Evolutionary conservation across 2,113 vertebrate species (phyloP).

Genomic region (Motacilla alba): DNA sequence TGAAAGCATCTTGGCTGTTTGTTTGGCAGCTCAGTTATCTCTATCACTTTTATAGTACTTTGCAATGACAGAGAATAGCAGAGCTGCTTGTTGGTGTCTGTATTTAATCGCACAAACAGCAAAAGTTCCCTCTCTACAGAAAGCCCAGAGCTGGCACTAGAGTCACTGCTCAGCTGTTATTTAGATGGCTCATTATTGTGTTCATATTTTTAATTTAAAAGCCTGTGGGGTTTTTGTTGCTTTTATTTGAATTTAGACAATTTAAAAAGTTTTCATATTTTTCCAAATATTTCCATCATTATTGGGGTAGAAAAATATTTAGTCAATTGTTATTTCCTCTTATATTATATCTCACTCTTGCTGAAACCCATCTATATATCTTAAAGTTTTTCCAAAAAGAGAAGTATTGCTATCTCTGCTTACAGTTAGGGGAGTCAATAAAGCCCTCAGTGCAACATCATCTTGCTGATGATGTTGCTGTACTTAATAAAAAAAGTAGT

Average conservation of each 20-base stretch:
- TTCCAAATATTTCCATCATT: neutral
- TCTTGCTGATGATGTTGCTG: too few species aligned
- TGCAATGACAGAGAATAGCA: neutral
- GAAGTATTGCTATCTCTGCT: neutral
- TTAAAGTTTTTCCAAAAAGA: neutral
- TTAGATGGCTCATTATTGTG: neutral
- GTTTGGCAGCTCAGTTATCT: neutral
- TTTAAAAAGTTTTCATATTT: neutral
- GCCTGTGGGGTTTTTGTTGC: rapidly evolving
- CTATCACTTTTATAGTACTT: neutral
- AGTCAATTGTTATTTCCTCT: neutral
- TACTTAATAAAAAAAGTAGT: neutral
- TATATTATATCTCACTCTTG: neutral
- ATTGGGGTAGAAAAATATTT: neutral
- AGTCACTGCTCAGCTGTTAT: neutral
- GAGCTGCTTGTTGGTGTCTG: neutral
- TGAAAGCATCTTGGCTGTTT: neutral
- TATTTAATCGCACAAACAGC: neutral
- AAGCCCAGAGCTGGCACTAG: neutral
- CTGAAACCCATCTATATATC: neutral
- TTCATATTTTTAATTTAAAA: neutral
- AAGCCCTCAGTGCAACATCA: neutral
- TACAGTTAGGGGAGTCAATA: neutral
- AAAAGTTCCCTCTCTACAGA: neutral
- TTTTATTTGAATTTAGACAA: neutral